These are phyloP conservation scores for Chalcosyrphus nemorum DNA, from an alignment of 2,888 invertebrate species.

Conservation along the genomic window DNA sequence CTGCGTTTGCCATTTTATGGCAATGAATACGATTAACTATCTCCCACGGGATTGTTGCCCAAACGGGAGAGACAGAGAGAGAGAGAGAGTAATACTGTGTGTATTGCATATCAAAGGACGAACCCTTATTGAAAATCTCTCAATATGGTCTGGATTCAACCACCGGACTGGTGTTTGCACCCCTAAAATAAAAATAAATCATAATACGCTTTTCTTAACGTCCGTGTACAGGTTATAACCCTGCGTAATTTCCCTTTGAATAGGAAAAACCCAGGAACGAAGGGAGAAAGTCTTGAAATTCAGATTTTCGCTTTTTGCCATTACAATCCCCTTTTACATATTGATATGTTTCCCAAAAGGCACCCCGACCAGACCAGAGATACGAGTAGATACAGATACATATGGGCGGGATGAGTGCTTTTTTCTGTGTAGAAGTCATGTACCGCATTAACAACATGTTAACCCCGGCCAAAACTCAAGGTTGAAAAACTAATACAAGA, in stretches of 20 bases:
- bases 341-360: conserved; percentile 81
- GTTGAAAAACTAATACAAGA: conserved; percentile 73
- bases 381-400: conserved; percentile 74
- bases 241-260: conserved; percentile 79
- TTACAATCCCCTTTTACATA: conserved; percentile 73
- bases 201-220: conserved; percentile 79
- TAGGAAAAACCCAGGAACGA: no score
- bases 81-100: no score
- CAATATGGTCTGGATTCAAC: conserved; percentile 72
- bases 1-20: conserved; percentile 72
- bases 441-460: conserved; percentile 80
- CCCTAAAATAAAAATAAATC: conserved; percentile 80
- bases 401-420: conserved; percentile 65
- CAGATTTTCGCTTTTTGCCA: conserved; percentile 72
- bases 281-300: conserved; percentile 56
- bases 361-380: no score
- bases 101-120: conserved; percentile 71
- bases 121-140: conserved; percentile 64
- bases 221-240: conserved; percentile 78
- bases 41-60: conserved; percentile 58
- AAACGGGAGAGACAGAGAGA: no score
- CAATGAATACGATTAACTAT: conserved; percentile 73
- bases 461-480: conserved; percentile 76
- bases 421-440: conserved; percentile 76
- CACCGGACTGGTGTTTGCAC: conserved; percentile 74